A percentile compares a stretch with the other conserved stretches of the same genome.
phyloP scores from a whole-genome alignment of 2,888 invertebrate genomes.

The Brenthis ino region DNA sequence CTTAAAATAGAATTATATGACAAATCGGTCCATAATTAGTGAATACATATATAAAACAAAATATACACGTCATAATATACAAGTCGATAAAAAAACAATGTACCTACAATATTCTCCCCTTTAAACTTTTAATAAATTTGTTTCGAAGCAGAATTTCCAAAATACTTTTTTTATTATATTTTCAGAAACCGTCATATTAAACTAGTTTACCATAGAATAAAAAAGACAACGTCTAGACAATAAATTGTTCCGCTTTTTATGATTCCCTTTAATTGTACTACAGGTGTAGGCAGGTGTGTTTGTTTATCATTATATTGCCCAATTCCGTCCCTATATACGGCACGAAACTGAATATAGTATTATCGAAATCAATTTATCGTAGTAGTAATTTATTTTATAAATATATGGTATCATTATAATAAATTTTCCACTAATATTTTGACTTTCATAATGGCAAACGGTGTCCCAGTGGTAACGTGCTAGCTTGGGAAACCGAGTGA shows the following conservation, averaged over 20 bases:
- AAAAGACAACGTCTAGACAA: conserved; percentile 14
- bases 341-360: conserved; percentile 20
- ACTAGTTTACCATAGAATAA: conserved; percentile 4
- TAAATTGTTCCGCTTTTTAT: conserved; percentile 26
- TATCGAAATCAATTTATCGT: conserved; percentile 29
- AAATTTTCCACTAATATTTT: conserved; percentile 10
- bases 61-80: too few relatives aligned
- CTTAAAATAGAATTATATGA: too few relatives aligned
- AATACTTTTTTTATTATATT: not conserved
- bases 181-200: not conserved
- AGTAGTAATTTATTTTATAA: conserved; percentile 28
- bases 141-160: too few relatives aligned
- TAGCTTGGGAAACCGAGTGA: too few relatives aligned
- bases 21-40: too few relatives aligned
- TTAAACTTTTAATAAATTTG: too few relatives aligned
- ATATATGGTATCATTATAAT: conserved; percentile 8
- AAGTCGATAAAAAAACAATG: too few relatives aligned
- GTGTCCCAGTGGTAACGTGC: too few relatives aligned
- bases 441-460: conserved; percentile 1
- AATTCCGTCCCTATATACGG: conserved; percentile 46
- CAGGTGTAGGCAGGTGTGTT: conserved; percentile 69
- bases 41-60: too few relatives aligned
- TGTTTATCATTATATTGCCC: conserved; percentile 60
- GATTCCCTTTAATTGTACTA: conserved; percentile 34
- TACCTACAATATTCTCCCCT: too few relatives aligned